A percentile compares a stretch with the other conserved stretches of the same genome.
Evolutionary conservation across 2,797 vertebrate genomes (phyloP).

Genomic region (Chrosomus eos): DNA sequence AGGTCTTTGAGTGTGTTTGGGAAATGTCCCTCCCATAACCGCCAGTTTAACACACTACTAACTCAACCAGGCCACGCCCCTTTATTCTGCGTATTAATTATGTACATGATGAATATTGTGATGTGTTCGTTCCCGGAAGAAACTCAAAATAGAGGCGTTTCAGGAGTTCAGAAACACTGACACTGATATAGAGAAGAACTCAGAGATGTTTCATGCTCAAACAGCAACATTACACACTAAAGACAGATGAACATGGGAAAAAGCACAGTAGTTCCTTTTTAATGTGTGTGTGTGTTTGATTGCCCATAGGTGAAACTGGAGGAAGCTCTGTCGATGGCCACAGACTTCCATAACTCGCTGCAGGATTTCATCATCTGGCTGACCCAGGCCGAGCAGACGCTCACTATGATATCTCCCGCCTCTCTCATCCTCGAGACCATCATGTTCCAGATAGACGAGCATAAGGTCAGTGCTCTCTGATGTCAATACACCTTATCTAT

Average conservation of each 20-base stretch:
- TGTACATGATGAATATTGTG: neutral
- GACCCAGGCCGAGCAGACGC: slow-evolving; percentile 94
- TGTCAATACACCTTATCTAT: neutral
- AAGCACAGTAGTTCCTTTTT: neutral
- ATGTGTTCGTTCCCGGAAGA: no score
- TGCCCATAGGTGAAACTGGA: slow-evolving; percentile 89
- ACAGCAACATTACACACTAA: neutral
- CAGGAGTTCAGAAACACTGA: neutral
- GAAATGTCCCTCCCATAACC: neutral
- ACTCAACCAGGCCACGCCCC: neutral
- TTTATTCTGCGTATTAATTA: neutral
- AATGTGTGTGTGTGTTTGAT: slow-evolving; percentile 26
- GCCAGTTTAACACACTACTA: neutral
- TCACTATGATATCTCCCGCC: slow-evolving; percentile 90
- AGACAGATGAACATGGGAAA: neutral
- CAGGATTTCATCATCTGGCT: slow-evolving; percentile 99
- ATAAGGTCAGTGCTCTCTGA: slow-evolving; percentile 82
- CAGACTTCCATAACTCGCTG: slow-evolving; percentile 95
- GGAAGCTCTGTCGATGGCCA: slow-evolving; percentile 90
- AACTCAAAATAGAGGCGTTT: neutral
- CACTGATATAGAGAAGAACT: neutral
- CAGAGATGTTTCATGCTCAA: neutral
- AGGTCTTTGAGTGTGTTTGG: neutral
- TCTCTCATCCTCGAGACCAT: slow-evolving; percentile 97
- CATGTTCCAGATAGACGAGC: slow-evolving; percentile 98